phyloP scores from a whole-genome alignment of 2,797 vertebrate species.

The Thamnophis elegans region DNA sequence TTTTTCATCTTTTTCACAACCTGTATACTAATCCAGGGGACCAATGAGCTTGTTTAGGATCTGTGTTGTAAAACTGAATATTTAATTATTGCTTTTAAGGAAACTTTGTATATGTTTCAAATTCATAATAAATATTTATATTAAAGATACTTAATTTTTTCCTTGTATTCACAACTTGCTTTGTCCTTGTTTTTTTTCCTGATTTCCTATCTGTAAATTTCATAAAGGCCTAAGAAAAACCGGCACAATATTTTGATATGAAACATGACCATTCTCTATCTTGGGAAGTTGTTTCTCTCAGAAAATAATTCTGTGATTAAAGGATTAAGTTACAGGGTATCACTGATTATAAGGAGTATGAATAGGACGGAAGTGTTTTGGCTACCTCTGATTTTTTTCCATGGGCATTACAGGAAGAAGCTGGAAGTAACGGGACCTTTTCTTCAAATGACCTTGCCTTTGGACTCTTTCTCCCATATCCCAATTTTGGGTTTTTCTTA shows the following conservation, averaged over 20 bases:
- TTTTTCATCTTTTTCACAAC: not conserved
- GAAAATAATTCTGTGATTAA: not conserved
- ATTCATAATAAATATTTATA: not conserved
- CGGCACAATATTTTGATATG: not conserved
- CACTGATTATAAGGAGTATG: too few species aligned
- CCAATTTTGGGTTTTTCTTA: not conserved
- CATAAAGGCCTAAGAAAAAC: not conserved
- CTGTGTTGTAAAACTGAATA: not conserved
- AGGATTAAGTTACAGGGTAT: not conserved
- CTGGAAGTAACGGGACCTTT: not conserved
- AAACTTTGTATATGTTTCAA: not conserved
- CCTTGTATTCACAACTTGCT: not conserved
- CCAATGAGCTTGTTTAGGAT: not conserved
- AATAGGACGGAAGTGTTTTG: not conserved
- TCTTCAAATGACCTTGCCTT: too few species aligned
- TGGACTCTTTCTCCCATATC: not conserved
- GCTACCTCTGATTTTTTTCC: too few species aligned
- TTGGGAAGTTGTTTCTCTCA: not conserved
- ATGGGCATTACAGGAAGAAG: not conserved
- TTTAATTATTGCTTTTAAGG: not conserved
- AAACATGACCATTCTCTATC: not conserved
- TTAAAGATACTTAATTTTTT: not conserved
- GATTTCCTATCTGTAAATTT: not conserved
- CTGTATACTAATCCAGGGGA: not conserved
- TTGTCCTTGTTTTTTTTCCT: not conserved